Base-by-base conservation (phyloP, 2,113 vertebrate species). In the Phasianus colchicus region DNA sequence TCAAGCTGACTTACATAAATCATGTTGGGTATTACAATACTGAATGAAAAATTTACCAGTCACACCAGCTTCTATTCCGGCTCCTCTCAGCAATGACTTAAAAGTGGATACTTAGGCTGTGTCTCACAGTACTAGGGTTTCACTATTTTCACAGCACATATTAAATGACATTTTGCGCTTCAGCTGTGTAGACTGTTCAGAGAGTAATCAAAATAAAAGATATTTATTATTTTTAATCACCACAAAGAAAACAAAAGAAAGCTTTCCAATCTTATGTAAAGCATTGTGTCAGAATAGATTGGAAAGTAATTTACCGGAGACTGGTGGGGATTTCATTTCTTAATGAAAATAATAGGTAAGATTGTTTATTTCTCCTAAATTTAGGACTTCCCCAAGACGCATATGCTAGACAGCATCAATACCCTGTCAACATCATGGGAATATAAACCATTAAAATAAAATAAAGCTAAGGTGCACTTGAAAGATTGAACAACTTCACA, bases 1-100 rank as follows among this genome's bases (percentile, higher is more conserved):
- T 79, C 86, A 95, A 90, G 65, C 69, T 84, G 79, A 70, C 47
- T 90, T 71, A 64, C 42, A 88, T 86, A 95, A 92, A 90, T 90
- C 69, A 81, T 42, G 20, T 65, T 3, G 11, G 20, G 38, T 58
- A 66, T 93, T 90, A 64, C 48, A 75, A 45, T 29, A 34, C 11
- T 73, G 58, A 80, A 67, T 34, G 29, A 50, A 82, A 83, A 86
- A 91, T 72, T 88, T 60, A 88, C 21, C 16, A 74, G 64, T 77
- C 55, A 67, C 34, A 89, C 76, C 61, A 66, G 34, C n/a, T 86
- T 88, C 82, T 85, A 63, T 88, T 71, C 25, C 47, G 21, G 15
- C 27, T 93, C 21, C 38, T 78, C 52, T 90, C 34, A 92, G 58
- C 48, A 92, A 36, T 71, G 50, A 57, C 65, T 89, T 93, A 40